Percentiles rank a stretch among this genome's conserved stretches.
Conservation (phyloP, 2,797 vertebrate genomes). For the Rhinatrema bivittatum region DNA sequence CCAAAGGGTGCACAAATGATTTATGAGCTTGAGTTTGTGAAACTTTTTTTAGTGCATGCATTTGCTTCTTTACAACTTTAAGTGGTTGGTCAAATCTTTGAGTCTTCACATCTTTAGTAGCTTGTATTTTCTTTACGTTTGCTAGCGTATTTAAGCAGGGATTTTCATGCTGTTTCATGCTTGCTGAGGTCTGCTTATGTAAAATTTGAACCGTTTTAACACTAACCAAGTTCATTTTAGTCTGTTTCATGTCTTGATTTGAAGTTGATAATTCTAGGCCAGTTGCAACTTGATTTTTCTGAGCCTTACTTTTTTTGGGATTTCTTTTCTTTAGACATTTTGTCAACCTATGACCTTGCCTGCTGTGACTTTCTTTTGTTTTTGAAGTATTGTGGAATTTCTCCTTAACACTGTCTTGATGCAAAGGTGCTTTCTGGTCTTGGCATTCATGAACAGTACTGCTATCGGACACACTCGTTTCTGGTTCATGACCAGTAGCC, state of each 20-base stretch:
- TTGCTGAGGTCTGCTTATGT: constrained; percentile 35
- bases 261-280: no score
- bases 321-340: constrained; percentile 43
- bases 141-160: constrained; percentile 47
- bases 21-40: constrained; percentile 49
- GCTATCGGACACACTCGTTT: constrained; percentile 33
- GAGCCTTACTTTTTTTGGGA: constrained; percentile 39
- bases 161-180: constrained; percentile 62
- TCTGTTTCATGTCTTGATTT: constrained; percentile 34
- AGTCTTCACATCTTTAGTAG: constrained; percentile 36
- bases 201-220: constrained; percentile 28
- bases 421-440: constrained; percentile 24
- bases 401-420: constrained; percentile 18
- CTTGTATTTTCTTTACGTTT: constrained; percentile 74
- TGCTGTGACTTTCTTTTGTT: constrained; percentile 27
- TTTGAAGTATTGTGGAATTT: constrained; percentile 20
- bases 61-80: constrained; percentile 47
- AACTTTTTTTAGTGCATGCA: constrained; percentile 39
- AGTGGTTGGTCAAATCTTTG: constrained; percentile 31
- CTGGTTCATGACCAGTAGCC: constrained; percentile 26
- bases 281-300: constrained; percentile 34
- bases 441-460: constrained; percentile 16
- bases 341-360: constrained; percentile 22
- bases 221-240: constrained; percentile 49
- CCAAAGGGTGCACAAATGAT: constrained; percentile 41